Conservation (phyloP, 2,113 vertebrate genomes). For the Caracal caracal region DNA sequence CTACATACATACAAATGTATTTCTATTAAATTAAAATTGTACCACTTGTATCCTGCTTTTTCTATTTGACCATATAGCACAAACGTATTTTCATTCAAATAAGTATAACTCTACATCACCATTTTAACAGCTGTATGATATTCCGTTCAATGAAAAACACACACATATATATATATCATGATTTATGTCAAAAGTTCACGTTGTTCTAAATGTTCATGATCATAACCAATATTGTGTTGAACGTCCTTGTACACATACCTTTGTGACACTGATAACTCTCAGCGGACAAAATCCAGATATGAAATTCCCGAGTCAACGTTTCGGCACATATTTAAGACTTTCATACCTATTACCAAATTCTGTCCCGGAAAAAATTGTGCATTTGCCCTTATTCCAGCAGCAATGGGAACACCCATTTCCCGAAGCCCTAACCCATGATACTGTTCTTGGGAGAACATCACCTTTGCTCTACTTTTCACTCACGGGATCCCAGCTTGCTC, state of each 20-base stretch:
- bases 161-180: background rate
- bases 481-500: background rate
- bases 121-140: background rate
- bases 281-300: background rate
- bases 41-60: background rate
- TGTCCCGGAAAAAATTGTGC: background rate
- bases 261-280: background rate
- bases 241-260: background rate
- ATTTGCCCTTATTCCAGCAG: background rate
- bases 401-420: background rate
- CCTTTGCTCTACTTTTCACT: background rate
- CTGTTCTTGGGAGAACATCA: background rate
- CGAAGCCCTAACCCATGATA: rapidly evolving
- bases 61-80: background rate
- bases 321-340: background rate
- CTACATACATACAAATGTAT: background rate
- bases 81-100: background rate
- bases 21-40: background rate
- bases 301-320: background rate
- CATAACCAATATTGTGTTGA: background rate
- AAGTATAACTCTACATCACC: background rate
- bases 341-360: background rate
- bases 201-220: background rate
- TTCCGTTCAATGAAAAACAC: background rate
- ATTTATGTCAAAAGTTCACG: background rate